Conservation (phyloP, 2,113 vertebrate species). For the Naja naja region DNA sequence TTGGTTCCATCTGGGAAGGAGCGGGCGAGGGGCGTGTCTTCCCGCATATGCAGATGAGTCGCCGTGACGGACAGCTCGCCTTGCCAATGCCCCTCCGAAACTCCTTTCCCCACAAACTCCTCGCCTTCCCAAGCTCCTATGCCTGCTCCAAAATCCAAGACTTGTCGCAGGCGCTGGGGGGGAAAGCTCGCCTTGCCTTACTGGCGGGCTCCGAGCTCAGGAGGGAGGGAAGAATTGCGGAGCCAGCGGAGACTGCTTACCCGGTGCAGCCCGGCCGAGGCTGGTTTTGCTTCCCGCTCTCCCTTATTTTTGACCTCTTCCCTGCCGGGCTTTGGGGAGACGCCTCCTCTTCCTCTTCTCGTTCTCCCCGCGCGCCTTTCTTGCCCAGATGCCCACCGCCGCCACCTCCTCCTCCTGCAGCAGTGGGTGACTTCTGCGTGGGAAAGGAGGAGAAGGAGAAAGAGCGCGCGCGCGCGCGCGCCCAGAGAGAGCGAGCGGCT, state of each 20-base stretch:
- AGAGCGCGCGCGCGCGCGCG: slow-evolving; percentile 44
- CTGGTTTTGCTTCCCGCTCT: background rate
- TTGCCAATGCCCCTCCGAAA: slow-evolving; percentile 90
- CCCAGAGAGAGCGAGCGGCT: slow-evolving; percentile 48
- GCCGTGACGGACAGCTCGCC: slow-evolving; percentile 91
- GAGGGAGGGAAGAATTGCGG: background rate
- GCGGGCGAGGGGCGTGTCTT: slow-evolving; percentile 77
- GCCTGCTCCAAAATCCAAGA: slow-evolving; percentile 72
- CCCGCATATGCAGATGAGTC: slow-evolving; percentile 88
- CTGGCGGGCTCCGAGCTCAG: slow-evolving; percentile 48
- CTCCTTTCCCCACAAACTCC: slow-evolving; percentile 81
- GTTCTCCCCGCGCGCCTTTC: slow-evolving; percentile 14
- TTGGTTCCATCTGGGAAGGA: background rate
- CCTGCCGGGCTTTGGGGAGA: background rate
- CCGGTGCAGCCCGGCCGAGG: slow-evolving; percentile 64
- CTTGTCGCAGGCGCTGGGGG: slow-evolving; percentile 74
- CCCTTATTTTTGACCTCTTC: background rate
- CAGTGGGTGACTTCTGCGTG: slow-evolving; percentile 25
- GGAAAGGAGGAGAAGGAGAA: slow-evolving; percentile 42
- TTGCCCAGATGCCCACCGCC: slow-evolving; percentile 40
- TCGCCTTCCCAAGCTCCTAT: slow-evolving; percentile 45
- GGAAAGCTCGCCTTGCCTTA: slow-evolving; percentile 51
- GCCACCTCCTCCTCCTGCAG: slow-evolving; percentile 24
- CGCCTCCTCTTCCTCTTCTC: background rate
- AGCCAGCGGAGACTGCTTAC: slow-evolving; percentile 66